Conservation (phyloP, 2,888 invertebrate species). For the Kryphioiulus occultus region DNA sequence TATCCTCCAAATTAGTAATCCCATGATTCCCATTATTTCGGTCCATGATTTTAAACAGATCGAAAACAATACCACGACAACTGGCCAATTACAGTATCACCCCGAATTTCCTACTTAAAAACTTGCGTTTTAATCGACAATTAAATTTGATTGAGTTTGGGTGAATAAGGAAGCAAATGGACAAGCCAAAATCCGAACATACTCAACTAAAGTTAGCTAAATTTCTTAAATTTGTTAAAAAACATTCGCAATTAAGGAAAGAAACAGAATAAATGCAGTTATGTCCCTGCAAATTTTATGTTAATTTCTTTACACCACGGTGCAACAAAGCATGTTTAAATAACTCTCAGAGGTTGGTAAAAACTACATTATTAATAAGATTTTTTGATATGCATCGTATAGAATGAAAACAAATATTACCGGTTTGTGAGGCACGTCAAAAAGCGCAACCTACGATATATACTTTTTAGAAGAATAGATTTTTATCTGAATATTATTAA, state of each 20-base stretch:
- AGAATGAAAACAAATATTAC: conserved; percentile 14
- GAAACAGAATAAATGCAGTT: neutral
- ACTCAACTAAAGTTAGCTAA: neutral
- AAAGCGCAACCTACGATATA: neutral
- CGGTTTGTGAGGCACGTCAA: neutral
- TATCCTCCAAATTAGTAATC: too few species aligned
- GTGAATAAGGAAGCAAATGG: neutral
- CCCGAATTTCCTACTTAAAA: too few species aligned
- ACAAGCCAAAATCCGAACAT: neutral
- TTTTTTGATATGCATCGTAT: neutral
- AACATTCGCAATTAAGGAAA: neutral
- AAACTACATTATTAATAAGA: conserved; percentile 27
- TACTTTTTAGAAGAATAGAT: neutral
- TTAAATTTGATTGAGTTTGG: too few species aligned
- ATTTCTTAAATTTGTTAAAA: neutral
- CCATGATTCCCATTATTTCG: too few species aligned
- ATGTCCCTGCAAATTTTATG: neutral
- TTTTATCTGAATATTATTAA: conserved; percentile 20
- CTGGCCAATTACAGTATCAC: too few species aligned
- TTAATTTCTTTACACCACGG: neutral
- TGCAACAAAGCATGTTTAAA: neutral
- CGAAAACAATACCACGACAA: too few species aligned
- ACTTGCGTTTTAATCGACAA: too few species aligned
- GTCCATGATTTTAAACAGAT: too few species aligned
- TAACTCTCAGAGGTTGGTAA: neutral